Evolutionary conservation across 1,140 invertebrate genomes (phyloP).

Genomic region (Penaeus indicus): DNA sequence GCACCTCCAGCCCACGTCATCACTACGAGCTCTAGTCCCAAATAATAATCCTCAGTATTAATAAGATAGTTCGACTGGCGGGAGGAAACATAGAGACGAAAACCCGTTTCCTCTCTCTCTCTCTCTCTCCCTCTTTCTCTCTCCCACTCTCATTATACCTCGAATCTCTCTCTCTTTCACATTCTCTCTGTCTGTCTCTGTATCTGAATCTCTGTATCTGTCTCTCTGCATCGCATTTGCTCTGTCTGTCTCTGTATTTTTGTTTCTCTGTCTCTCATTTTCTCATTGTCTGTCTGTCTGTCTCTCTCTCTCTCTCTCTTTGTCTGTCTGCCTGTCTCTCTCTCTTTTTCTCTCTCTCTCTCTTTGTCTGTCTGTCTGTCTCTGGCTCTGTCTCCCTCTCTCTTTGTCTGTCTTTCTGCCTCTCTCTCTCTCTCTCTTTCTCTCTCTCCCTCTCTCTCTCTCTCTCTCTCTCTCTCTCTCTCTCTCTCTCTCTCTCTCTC

Average conservation of each 20-base stretch:
- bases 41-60: no score
- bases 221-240: neutral
- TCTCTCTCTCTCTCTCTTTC: neutral
- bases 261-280: neutral
- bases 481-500: slow-evolving; percentile 28
- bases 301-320: neutral
- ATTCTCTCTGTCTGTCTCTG: slow-evolving; percentile 4
- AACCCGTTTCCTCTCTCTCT: neutral
- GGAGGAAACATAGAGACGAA: no score
- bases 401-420: neutral
- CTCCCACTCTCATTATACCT: neutral
- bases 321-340: neutral
- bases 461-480: slow-evolving; percentile 46
- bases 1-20: neutral
- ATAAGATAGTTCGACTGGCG: no score
- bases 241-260: neutral
- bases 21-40: no score
- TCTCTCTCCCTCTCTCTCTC: slow-evolving; percentile 12
- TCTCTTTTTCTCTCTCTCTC: neutral
- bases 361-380: neutral
- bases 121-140: neutral
- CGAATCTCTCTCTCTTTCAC: neutral
- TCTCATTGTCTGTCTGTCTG: neutral
- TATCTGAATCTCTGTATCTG: neutral
- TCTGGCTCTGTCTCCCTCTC: neutral